Percentiles rank a stretch among this genome's conserved stretches.
These are phyloP conservation scores for Podilymbus podiceps DNA, from an alignment of 2,113 vertebrate species.

Conservation along the genomic window DNA sequence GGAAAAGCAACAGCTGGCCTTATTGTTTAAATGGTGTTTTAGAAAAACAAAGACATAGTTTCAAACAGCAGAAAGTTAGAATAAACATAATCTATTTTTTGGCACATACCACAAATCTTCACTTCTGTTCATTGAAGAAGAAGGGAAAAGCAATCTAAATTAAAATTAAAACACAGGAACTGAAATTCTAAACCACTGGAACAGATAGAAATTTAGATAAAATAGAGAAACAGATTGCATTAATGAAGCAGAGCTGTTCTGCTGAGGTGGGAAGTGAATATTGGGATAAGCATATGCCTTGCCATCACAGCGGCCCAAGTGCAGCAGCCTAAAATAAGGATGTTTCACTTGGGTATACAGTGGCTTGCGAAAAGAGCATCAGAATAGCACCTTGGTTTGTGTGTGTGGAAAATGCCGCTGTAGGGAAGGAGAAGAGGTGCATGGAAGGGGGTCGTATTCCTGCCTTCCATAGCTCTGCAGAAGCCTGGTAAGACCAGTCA, in stretches of 20 bases:
- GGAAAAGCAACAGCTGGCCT: background rate
- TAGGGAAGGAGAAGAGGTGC: background rate
- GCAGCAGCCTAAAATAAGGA: background rate
- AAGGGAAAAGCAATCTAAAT: background rate
- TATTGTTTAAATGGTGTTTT: background rate
- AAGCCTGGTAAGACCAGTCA: background rate
- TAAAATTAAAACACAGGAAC: background rate
- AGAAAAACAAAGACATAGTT: background rate
- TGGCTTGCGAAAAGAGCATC: background rate
- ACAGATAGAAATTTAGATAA: background rate
- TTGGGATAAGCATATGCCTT: rapidly evolving
- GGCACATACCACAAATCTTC: background rate
- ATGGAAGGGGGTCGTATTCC: rapidly evolving
- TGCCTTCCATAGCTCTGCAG: background rate
- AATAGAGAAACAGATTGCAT: background rate
- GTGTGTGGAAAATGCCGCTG: background rate
- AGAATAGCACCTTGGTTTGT: rapidly evolving
- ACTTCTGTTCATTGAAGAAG: background rate
- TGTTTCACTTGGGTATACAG: background rate
- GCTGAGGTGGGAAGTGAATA: background rate
- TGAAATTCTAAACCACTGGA: background rate
- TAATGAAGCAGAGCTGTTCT: background rate
- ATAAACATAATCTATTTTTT: background rate
- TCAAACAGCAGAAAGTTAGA: background rate
- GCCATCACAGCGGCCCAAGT: background rate